These are phyloP conservation scores for Megathymus violae DNA, from an alignment of 1,140 invertebrate species.

Conservation along the genomic window DNA sequence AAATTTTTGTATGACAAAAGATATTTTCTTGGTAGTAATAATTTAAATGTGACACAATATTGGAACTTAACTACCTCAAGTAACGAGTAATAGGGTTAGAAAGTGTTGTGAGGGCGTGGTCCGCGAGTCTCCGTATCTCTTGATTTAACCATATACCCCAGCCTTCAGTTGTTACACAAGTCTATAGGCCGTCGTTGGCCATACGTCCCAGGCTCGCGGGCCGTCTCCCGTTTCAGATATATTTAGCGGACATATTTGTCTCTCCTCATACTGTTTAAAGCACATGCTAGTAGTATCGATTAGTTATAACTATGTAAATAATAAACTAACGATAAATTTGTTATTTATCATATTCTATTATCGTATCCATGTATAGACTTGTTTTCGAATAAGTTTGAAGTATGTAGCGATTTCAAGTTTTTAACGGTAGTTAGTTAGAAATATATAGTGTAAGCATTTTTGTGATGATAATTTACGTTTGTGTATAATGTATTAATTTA, in stretches of 20 bases:
- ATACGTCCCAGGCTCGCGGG: constrained; percentile 31
- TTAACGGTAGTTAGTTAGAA: constrained; percentile 67
- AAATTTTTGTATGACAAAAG: constrained; percentile 69
- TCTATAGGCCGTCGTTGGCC: constrained; percentile 14
- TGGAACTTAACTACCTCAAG: constrained; percentile 80
- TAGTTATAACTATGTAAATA: constrained; percentile 76
- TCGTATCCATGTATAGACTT: constrained; percentile 73
- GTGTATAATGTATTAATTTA: constrained; percentile 75
- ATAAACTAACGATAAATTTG: constrained; percentile 72
- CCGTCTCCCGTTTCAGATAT: constrained; percentile 52
- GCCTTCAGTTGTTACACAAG: constrained; percentile 52
- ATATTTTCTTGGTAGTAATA: constrained; percentile 73
- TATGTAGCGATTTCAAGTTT: constrained; percentile 73
- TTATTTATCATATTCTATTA: constrained; percentile 81
- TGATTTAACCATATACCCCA: constrained; percentile 61
- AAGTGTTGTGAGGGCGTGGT: constrained; percentile 56
- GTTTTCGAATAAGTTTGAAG: constrained; percentile 72
- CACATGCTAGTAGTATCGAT: constrained; percentile 66
- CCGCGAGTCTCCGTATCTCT: constrained; percentile 33
- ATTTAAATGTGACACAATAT: constrained; percentile 64
- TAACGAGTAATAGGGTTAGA: constrained; percentile 74
- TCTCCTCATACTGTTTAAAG: constrained; percentile 71
- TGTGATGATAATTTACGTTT: constrained; percentile 65
- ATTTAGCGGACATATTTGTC: constrained; percentile 70
- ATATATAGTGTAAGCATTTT: constrained; percentile 62